A percentile compares a stretch with the other conserved stretches of the same genome.
phyloP scores from a whole-genome alignment of 2,113 vertebrate genomes.

The Xiphophorus maculatus region DNA sequence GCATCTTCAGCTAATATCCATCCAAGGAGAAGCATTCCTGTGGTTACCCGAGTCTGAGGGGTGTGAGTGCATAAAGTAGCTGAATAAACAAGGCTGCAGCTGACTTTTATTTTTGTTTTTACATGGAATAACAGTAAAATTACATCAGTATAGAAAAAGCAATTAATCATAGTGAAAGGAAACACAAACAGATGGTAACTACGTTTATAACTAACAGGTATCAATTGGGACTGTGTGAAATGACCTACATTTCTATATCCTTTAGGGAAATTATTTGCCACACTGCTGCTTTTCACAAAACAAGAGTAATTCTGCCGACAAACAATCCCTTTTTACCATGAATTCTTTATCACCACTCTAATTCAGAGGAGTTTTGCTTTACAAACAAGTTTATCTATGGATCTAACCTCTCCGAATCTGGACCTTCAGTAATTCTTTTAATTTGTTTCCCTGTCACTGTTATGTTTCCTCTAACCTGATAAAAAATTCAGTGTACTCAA shows the following conservation, averaged over 20 bases:
- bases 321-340: too few species aligned
- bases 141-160: not conserved
- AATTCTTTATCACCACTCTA: too few species aligned
- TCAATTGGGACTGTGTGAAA: not conserved
- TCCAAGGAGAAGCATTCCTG: not conserved
- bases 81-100: constrained; percentile 23
- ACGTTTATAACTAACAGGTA: not conserved
- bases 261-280: not conserved
- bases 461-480: not conserved
- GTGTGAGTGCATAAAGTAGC: constrained; percentile 1
- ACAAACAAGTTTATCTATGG: too few species aligned
- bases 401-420: too few species aligned
- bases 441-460: too few species aligned
- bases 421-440: too few species aligned
- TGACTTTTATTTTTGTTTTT: constrained; percentile 23
- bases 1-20: not conserved
- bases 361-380: too few species aligned
- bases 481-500: not conserved
- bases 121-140: constrained; percentile 8
- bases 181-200: not conserved
- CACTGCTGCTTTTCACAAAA: too few species aligned
- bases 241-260: not conserved
- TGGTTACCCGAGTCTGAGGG: not conserved
- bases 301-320: too few species aligned
- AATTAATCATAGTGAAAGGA: not conserved